A percentile compares a stretch with the other conserved stretches of the same genome.
Conservation (phyloP, 2,797 vertebrate species). For the Coregonus suidteri region DNA sequence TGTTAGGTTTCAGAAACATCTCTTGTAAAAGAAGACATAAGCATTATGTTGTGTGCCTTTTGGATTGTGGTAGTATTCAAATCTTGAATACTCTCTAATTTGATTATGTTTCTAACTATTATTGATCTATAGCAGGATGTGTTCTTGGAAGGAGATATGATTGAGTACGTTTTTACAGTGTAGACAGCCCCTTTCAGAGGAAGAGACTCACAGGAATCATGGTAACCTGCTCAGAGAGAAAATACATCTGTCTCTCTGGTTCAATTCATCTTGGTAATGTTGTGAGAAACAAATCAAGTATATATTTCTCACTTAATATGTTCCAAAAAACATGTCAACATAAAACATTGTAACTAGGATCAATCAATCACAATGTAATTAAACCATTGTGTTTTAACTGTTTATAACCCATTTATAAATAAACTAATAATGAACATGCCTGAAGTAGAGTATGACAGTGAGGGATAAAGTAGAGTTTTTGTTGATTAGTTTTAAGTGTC, state of each 20-base stretch:
- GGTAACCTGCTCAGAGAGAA: slow-evolving; percentile 48
- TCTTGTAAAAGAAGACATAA: neutral
- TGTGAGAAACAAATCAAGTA: neutral
- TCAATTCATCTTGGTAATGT: slow-evolving; percentile 5
- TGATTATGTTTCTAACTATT: neutral
- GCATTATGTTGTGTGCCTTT: neutral
- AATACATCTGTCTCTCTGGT: slow-evolving; percentile 27
- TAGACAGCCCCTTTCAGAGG: slow-evolving; percentile 45
- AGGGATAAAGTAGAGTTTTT: neutral
- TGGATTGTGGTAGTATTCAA: neutral
- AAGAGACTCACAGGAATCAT: slow-evolving; percentile 55
- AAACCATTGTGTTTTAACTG: neutral
- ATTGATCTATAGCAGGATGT: neutral
- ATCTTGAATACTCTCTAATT: neutral
- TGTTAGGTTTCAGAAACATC: neutral
- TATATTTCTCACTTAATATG: neutral
- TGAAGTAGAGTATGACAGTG: neutral
- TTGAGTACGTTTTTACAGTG: slow-evolving; percentile 7
- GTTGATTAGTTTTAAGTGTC: neutral
- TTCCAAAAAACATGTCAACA: neutral
- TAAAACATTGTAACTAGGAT: neutral
- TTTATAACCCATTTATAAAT: neutral
- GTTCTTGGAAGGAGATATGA: slow-evolving; percentile 23
- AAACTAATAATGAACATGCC: neutral
- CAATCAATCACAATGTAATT: neutral